phyloP scores from a whole-genome alignment of 2,888 invertebrate genomes.

The Lepidochrysops patricia region DNA sequence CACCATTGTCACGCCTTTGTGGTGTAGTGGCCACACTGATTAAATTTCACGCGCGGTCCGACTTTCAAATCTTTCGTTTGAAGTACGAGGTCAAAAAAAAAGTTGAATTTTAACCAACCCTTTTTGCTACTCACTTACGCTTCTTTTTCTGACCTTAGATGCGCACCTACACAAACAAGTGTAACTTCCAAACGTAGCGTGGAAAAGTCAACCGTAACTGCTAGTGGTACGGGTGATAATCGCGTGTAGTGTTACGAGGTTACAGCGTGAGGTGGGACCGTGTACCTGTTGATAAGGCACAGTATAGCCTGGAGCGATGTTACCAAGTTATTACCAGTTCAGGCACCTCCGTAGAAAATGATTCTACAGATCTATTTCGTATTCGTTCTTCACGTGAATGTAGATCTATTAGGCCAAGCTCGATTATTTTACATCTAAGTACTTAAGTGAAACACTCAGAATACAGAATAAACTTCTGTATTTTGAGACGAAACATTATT shows the following conservation, averaged over 20 bases:
- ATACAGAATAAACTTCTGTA: too few relatives aligned
- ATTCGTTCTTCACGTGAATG: neutral
- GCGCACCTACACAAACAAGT: slow-evolving; percentile 23
- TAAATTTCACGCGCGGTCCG: neutral
- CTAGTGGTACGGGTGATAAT: neutral
- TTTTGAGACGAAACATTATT: too few relatives aligned
- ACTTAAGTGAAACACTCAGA: too few relatives aligned
- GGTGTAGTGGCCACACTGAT: neutral
- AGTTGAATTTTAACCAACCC: slow-evolving; percentile 33
- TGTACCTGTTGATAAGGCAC: neutral
- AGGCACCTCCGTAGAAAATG: neutral
- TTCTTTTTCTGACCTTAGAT: slow-evolving; percentile 35
- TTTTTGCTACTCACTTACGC: slow-evolving; percentile 49
- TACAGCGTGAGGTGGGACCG: neutral
- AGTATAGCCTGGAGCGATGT: neutral
- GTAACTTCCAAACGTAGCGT: slow-evolving; percentile 5
- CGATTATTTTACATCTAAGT: neutral
- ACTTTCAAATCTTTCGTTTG: neutral
- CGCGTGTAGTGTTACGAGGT: slow-evolving; percentile 2
- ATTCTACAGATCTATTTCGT: neutral
- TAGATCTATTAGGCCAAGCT: neutral
- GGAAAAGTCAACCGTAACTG: neutral
- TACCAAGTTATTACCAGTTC: neutral
- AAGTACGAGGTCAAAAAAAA: neutral
- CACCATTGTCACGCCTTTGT: neutral